Evolutionary conservation across 2,888 invertebrate genomes (phyloP), one percentile per base, ranked within the genome.

Genomic region (Exocentrus adspersus): DNA sequence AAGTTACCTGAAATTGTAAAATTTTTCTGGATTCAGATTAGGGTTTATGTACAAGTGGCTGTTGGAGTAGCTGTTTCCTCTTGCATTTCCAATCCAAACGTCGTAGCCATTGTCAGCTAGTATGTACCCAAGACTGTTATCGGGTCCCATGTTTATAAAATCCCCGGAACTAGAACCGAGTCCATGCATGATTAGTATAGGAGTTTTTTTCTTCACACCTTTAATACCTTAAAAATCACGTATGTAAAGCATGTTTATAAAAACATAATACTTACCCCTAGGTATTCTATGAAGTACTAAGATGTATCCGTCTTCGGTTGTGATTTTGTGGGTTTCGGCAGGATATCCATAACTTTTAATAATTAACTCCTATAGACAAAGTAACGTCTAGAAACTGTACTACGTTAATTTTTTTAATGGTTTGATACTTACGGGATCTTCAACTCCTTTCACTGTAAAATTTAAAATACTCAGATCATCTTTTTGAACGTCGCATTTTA

Each of bases 41-140:
- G 85, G 84, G 60, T 84, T 80, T 76, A 85, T 69, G 0, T 79
- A 77, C 0, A 78, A 69, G 73, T 92, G 92, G 1, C 77, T 81
- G 7, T 86, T 85, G 1, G 88, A 87, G 77, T 90, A 91, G 16
- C 83, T 84, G 76, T 89, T 93, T 5, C 94, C 94, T 2, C 94
- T 87, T 16, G 87, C 87, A 78, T 94, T 95, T 0, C 92, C 91
- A 83, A 95, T 82, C 94, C 94, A 95, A 0, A 92, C 90, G 67
- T 92, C 92, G 72, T 87, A 91, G 10, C 90, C 90, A 72, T 84
- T 83, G 71, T 91, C 90, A 2, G 89, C 87, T 2, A 92, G 80
- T 10, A 86, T 74, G 72, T 78, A 84, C 0, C 76, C 83, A 10
- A 93, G 83, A 50, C 87, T 88, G 65, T 85, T 85, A 37, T 88